Base-by-base conservation (phyloP, 1,140 invertebrate genomes). In the Drosophila ananassae region DNA sequence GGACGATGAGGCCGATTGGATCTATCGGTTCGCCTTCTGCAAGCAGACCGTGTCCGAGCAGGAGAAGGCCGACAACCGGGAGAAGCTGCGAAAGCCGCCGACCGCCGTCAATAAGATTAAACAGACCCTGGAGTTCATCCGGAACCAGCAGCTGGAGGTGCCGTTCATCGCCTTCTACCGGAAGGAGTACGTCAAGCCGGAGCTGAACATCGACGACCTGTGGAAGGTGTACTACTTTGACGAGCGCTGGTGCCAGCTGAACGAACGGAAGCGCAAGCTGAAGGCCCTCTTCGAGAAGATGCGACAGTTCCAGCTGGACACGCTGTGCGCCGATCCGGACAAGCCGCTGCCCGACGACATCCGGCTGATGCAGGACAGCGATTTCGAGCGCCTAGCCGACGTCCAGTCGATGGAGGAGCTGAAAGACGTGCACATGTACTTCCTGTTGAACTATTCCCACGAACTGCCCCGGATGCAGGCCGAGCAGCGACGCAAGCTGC, bases 121-220 rank as follows among this genome's bases (percentile, higher is more conserved):
- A 50, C 98, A 99, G 92, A 97, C 98, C 0, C 92, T 99, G 0
- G 97, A 98, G 73, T 99, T 99, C 84, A 99, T 99, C 94, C 93
- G 98, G 12, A 99, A 99, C 92, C 96, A 98, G 79, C 95, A 97
- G 34, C 94, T 98, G 79, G 98, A 99, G 93, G 98, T 99, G 24
- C 98, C 99, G 1, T 99, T 99, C 89, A 99, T 99, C 79, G 97
- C 98, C 0, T 99, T 99, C 92, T 99, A 99, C 89, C 94, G 99
- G 24, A 99, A 99, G 92, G 99, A 99, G 92, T 98, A 99, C 90
- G 97, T 99, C 0, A 95, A 98, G 80, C 97, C 98, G 0, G 98
- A 99, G 80, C 92, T 99, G 8, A 97, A 96, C 60, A 98, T 99
- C 21, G 98, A 98, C 84, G 98, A 99, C 91, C 92, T 99, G 1